Evolutionary conservation across 2,797 vertebrate species (phyloP).

Genomic region (Platalea minor): DNA sequence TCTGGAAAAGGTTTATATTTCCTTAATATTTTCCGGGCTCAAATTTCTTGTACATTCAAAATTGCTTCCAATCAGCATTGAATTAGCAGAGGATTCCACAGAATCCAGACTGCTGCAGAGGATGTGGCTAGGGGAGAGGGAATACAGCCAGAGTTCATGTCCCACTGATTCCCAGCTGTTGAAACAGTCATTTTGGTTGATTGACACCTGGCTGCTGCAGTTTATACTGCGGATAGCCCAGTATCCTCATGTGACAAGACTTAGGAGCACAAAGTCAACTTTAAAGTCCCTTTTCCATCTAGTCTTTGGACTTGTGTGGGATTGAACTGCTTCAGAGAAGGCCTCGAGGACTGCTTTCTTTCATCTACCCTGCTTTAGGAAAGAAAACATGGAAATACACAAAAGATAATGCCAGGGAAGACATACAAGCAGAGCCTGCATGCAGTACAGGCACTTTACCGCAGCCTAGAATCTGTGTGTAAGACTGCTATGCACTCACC

Average conservation of each 20-base stretch:
- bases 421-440: not conserved
- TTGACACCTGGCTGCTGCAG: slow-evolving; percentile 51
- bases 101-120: slow-evolving; percentile 46
- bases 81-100: slow-evolving; percentile 62
- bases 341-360: not conserved
- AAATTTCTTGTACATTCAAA: slow-evolving; percentile 42
- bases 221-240: not conserved
- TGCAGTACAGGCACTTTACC: not conserved
- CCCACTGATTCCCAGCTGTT: slow-evolving; percentile 61
- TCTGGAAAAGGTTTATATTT: slow-evolving; percentile 52
- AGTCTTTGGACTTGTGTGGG: not conserved
- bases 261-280: not conserved
- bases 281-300: not conserved
- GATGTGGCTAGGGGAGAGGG: slow-evolving; percentile 27
- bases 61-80: slow-evolving; percentile 63
- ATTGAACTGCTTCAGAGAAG: not conserved
- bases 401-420: not conserved
- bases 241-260: slow-evolving; percentile 45
- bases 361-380: not conserved
- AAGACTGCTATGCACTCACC: not conserved
- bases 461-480: not conserved
- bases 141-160: slow-evolving; percentile 28
- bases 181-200: slow-evolving; percentile 58
- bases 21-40: slow-evolving; percentile 60
- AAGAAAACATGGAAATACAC: not conserved